Percentiles rank a stretch among this genome's conserved stretches.
phyloP scores from a whole-genome alignment of 2,888 invertebrate genomes.

The Meiosimyza decipiens region DNA sequence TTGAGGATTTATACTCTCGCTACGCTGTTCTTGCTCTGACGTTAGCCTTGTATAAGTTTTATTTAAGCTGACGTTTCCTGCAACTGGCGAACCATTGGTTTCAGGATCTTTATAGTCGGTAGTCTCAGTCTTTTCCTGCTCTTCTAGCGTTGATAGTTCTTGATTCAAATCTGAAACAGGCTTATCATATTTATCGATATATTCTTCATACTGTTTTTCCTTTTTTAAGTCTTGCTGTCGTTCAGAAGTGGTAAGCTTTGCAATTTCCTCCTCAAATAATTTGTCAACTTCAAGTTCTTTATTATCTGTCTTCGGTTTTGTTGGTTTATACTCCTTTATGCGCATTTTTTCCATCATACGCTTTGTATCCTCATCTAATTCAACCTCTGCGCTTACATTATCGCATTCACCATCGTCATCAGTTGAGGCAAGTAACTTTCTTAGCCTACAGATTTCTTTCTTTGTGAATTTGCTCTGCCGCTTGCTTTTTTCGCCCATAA shows the following conservation, averaged over 20 bases:
- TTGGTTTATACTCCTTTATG: conserved; percentile 41
- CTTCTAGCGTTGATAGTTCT: background rate
- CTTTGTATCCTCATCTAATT: conserved; percentile 36
- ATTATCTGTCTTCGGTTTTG: background rate
- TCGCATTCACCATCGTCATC: too few species aligned
- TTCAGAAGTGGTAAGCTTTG: background rate
- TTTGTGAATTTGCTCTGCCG: too few species aligned
- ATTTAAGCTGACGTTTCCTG: background rate
- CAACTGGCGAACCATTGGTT: background rate
- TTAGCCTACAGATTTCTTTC: too few species aligned
- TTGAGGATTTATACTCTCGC: background rate
- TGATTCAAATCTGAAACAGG: background rate
- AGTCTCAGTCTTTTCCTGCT: background rate
- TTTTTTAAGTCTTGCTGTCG: conserved; percentile 19
- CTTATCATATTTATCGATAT: conserved; percentile 14
- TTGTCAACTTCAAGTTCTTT: background rate
- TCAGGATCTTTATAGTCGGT: background rate
- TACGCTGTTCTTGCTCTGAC: background rate
- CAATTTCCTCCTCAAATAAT: background rate
- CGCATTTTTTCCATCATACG: conserved; percentile 43
- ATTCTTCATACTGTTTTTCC: conserved; percentile 33
- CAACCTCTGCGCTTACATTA: background rate
- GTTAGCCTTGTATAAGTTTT: background rate
- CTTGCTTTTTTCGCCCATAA: too few species aligned
- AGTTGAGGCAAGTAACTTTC: too few species aligned